phyloP scores from a whole-genome alignment of 92 coral and sea anemone species.

The Desmophyllum pertusum region DNA sequence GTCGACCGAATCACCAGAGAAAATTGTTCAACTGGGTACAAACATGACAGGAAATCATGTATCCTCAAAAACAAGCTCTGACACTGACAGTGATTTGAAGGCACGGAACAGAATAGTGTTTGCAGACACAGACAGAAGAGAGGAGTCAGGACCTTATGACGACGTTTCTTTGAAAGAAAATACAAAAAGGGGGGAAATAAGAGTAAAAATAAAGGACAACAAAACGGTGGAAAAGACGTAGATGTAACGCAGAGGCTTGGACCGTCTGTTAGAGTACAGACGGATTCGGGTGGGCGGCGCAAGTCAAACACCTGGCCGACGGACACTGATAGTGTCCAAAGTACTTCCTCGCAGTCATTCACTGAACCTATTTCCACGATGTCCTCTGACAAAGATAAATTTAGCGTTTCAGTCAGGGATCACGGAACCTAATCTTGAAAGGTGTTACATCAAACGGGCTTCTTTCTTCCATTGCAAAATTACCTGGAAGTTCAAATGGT shows the following conservation, averaged over 20 bases:
- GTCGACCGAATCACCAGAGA: background rate
- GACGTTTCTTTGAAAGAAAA: constrained; percentile 61
- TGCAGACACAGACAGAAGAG: constrained; percentile 20
- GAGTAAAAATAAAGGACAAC: constrained; percentile 28
- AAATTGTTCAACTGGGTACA: background rate
- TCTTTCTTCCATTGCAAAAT: constrained; percentile 8
- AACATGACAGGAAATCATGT: background rate
- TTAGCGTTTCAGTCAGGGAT: constrained; percentile 51
- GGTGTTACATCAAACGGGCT: constrained; percentile 23
- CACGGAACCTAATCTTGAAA: constrained; percentile 26
- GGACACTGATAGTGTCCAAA: constrained; percentile 83
- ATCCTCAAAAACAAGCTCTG: constrained; percentile 48
- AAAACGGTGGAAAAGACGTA: background rate
- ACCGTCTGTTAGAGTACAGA: constrained; percentile 17
- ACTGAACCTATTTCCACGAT: constrained; percentile 66
- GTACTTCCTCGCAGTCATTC: constrained; percentile 81
- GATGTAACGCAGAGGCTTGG: background rate
- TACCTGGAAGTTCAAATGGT: constrained; percentile 6
- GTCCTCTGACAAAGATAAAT: constrained; percentile 47
- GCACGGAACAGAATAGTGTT: constrained; percentile 6
- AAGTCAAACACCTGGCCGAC: constrained; percentile 40
- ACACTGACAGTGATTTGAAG: constrained; percentile 47
- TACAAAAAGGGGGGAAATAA: constrained; percentile 48
- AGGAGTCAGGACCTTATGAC: constrained; percentile 47
- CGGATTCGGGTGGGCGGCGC: constrained; percentile 14